Base-by-base conservation (phyloP, 1,140 invertebrate species). In the Apocrypta bakeri region DNA sequence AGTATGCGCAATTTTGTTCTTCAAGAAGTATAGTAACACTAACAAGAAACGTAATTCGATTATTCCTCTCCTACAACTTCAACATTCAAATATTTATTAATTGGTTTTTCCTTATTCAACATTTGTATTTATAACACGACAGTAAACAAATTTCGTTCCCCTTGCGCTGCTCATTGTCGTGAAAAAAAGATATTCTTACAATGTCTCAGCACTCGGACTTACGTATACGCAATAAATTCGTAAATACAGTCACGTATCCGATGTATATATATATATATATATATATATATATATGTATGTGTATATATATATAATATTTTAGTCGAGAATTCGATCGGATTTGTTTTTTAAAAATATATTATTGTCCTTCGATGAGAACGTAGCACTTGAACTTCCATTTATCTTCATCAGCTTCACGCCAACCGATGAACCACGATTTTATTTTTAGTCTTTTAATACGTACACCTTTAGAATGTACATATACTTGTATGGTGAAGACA, bases 361-460 rank as follows among this genome's bases (percentile, higher is more conserved):
- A 92, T 92, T 92, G 91, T 92, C 91, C 88, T 92, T 92, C 86
- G 87, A 91, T 90, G 89, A 89, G 91, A 91, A 91, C 88, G 87
- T 90, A 90, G 89, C 90, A 91, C 90, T 92, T 87, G 86, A 88
- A 88, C 86, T 88, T 85, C 69, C 68, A 71, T 79, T 69, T 86
- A 56, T 64, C 81, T 40, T 86, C 84, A 84, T 80, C 69, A 74
- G 76, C 61, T 48, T 74, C 12, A 66, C 74, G 14, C 75, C 27
- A 56, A 29, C 81, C 71, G 81, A 56, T 40, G 24, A 27, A 27
- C 42, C 61, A 25, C 63, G 9, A 25, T 27, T 42, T 31, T 4
- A 42, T 29, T 40, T 83, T 48, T 63, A 73, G 68, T 78, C 64
- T 56, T 66, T 33, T 14, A 17, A 29, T 71, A 48, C 24, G 66